Conservation (phyloP, 2,888 invertebrate genomes). For the Rambutsinella grinnellia region DNA sequence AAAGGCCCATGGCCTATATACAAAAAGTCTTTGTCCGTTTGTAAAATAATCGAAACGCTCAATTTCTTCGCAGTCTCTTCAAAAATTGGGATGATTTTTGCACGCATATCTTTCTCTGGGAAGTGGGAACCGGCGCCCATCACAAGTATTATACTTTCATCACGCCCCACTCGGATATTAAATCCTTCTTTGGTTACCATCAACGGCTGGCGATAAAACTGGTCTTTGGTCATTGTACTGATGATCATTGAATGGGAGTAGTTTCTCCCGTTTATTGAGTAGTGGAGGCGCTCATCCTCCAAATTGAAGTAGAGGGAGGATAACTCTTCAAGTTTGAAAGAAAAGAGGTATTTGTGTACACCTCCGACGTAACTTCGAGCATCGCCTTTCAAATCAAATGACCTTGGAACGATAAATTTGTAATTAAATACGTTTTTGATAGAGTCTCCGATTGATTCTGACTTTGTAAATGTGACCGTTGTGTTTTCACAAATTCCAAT, state of each 20-base stretch:
- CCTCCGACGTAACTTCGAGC: background rate
- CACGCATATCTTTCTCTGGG: background rate
- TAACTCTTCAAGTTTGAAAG: conserved; percentile 2
- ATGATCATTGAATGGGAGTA: background rate
- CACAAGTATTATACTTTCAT: background rate
- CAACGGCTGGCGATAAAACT: conserved; percentile 8
- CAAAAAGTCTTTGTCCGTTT: background rate
- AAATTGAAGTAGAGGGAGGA: too few species aligned
- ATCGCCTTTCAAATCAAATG: background rate
- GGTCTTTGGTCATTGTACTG: background rate
- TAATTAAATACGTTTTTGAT: conserved; percentile 5
- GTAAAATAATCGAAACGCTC: background rate
- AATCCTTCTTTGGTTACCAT: conserved; percentile 9
- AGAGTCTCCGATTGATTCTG: background rate
- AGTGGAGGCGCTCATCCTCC: too few species aligned
- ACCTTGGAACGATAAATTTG: background rate
- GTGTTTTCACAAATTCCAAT: background rate
- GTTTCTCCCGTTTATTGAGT: too few species aligned
- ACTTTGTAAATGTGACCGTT: background rate
- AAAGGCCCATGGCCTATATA: conserved; percentile 3
- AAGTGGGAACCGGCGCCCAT: conserved; percentile 2
- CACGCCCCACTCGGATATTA: background rate
- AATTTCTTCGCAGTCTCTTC: background rate
- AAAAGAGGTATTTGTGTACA: conserved; percentile 6
- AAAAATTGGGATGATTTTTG: background rate